Percentiles rank a stretch among this genome's conserved stretches.
Conservation (phyloP, 2,113 vertebrate species). For the Tringa solitaria region DNA sequence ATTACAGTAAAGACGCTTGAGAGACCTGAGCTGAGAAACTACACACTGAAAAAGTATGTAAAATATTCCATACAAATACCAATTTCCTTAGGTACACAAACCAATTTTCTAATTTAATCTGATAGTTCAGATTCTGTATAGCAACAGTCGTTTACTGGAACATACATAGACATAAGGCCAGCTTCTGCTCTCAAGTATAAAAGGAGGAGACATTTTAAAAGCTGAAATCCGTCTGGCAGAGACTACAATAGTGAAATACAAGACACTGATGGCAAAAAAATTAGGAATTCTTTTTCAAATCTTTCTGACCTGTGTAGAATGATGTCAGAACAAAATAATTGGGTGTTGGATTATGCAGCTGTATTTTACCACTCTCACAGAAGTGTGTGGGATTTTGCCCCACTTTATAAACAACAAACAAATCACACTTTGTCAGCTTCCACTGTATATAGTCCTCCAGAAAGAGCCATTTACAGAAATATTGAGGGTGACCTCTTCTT, state of each 20-base stretch:
- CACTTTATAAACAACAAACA: not conserved
- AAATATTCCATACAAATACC: constrained; percentile 5
- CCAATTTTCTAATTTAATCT: not conserved
- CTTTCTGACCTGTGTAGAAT: not conserved
- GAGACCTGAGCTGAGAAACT: not conserved
- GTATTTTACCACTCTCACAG: not conserved
- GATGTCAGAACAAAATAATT: not conserved
- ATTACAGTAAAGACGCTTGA: not conserved
- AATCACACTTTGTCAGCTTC: constrained; percentile 19
- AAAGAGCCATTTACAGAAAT: constrained; percentile 67
- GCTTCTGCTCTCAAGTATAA: not conserved
- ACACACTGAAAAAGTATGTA: constrained; percentile 15
- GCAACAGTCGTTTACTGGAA: not conserved
- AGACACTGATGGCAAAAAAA: not conserved
- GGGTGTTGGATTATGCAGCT: not conserved
- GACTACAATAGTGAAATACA: not conserved
- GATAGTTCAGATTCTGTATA: not conserved
- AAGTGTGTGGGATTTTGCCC: not conserved
- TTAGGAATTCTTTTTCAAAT: not conserved
- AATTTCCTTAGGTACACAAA: constrained; percentile 17
- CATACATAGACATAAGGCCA: not conserved
- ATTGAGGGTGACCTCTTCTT: constrained; percentile 73
- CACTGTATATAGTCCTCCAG: not conserved
- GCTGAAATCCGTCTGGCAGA: not conserved
- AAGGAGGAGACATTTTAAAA: not conserved